Evolutionary conservation across 2,888 invertebrate genomes (phyloP).

Genomic region (Deladenus siricidicola): DNA sequence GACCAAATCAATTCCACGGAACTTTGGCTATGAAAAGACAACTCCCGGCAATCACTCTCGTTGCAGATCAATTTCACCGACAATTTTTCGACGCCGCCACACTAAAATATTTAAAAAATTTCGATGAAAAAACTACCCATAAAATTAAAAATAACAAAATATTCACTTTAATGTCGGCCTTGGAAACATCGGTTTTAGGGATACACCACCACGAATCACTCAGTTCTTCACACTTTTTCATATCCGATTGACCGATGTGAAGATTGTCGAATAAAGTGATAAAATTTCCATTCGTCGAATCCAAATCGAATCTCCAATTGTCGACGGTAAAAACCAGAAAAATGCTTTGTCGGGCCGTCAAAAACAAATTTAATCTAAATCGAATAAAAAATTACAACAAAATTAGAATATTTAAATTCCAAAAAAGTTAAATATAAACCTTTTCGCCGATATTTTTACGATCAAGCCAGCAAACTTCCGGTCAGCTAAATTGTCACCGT

Average conservation of each 20-base stretch:
- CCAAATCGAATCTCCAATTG: constrained; percentile 19
- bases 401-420: no score
- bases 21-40: constrained; percentile 16
- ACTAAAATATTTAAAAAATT: constrained; percentile 9
- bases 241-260: constrained; percentile 2
- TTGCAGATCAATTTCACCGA: neutral
- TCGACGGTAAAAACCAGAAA: constrained; percentile 21
- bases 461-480: constrained; percentile 7
- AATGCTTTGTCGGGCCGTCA: constrained; percentile 28
- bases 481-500: neutral
- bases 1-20: constrained; percentile 30
- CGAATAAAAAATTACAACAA: no score
- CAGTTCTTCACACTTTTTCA: no score
- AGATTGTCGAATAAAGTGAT: neutral
- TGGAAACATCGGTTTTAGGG: no score
- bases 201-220: no score
- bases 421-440: constrained; percentile 15
- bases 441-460: constrained; percentile 25
- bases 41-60: neutral
- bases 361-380: constrained; percentile 23
- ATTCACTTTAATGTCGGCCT: no score
- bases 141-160: no score
- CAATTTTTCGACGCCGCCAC: constrained; percentile 18
- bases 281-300: neutral
- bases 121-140: no score